Evolutionary conservation across 1,140 invertebrate species (phyloP).

Genomic region (Drosophila nikananu): DNA sequence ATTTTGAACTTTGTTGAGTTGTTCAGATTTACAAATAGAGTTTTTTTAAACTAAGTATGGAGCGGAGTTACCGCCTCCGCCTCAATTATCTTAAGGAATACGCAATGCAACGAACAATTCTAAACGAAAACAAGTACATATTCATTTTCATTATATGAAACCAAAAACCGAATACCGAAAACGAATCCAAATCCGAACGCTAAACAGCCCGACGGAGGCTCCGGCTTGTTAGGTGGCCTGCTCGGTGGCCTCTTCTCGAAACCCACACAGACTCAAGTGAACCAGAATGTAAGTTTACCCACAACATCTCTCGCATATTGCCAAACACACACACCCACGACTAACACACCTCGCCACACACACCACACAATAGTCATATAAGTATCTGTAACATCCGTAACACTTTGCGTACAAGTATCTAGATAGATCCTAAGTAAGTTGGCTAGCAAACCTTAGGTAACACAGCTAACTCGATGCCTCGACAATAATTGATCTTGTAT

Average conservation of each 20-base stretch:
- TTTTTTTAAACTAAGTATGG: conserved; percentile 51
- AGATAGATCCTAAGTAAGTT: conserved; percentile 47
- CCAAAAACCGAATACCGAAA: conserved; percentile 59
- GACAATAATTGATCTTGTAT: conserved; percentile 29
- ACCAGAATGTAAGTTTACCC: conserved; percentile 85
- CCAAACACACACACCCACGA: conserved; percentile 33
- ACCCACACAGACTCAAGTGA: conserved; percentile 85
- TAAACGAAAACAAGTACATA: conserved; percentile 82
- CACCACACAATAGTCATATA: conserved; percentile 43
- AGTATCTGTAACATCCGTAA: conserved; percentile 50
- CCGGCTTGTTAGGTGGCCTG: conserved; percentile 85
- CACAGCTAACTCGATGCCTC: conserved; percentile 3
- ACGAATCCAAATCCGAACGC: conserved; percentile 39
- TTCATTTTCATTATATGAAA: conserved; percentile 84
- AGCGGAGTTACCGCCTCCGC: conserved; percentile 19
- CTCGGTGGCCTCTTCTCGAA: conserved; percentile 85
- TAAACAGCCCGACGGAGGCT: conserved; percentile 81
- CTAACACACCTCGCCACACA: conserved; percentile 10
- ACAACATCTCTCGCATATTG: conserved; percentile 77
- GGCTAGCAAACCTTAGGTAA: conserved; percentile 34
- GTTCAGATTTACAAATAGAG: conserved; percentile 61
- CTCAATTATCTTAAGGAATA: conserved; percentile 64
- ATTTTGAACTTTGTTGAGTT: conserved; percentile 68
- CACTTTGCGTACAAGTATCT: conserved; percentile 56
- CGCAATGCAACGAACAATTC: conserved; percentile 80